A percentile compares a stretch with the other conserved stretches of the same genome.
Conservation (phyloP, 1,140 invertebrate species). For the Chymomyza costata region DNA sequence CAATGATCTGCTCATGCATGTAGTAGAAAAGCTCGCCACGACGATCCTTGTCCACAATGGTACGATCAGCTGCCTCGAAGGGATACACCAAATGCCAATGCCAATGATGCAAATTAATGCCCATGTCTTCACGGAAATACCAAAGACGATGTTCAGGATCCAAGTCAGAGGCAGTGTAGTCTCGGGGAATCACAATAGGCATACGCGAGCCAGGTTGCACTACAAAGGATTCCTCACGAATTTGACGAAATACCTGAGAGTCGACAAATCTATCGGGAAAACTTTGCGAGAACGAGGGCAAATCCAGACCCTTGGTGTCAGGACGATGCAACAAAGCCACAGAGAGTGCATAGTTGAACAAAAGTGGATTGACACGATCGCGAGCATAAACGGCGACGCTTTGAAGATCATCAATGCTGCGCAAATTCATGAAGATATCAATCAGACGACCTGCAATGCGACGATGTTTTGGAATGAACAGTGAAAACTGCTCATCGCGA, state of each 20-base stretch:
- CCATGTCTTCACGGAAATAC: constrained; percentile 85
- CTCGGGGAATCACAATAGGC: constrained; percentile 82
- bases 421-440: constrained; percentile 84
- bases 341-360: constrained; percentile 86
- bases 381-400: constrained; percentile 83
- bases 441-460: constrained; percentile 82
- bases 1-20: constrained; percentile 84
- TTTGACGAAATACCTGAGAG: constrained; percentile 81
- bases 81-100: constrained; percentile 90
- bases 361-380: constrained; percentile 84
- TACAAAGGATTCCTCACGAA: constrained; percentile 82
- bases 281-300: constrained; percentile 83
- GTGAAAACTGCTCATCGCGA: constrained; percentile 83
- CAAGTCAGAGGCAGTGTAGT: constrained; percentile 84
- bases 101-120: constrained; percentile 88
- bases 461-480: constrained; percentile 85
- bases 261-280: constrained; percentile 89
- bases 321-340: constrained; percentile 85
- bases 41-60: constrained; percentile 82
- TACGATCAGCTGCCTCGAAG: constrained; percentile 78
- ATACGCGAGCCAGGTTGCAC: constrained; percentile 79
- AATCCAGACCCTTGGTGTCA: constrained; percentile 83
- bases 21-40: constrained; percentile 87
- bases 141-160: constrained; percentile 83
- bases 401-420: constrained; percentile 82